Conservation (phyloP, 2,888 invertebrate genomes). For the Pheosia tremula region DNA sequence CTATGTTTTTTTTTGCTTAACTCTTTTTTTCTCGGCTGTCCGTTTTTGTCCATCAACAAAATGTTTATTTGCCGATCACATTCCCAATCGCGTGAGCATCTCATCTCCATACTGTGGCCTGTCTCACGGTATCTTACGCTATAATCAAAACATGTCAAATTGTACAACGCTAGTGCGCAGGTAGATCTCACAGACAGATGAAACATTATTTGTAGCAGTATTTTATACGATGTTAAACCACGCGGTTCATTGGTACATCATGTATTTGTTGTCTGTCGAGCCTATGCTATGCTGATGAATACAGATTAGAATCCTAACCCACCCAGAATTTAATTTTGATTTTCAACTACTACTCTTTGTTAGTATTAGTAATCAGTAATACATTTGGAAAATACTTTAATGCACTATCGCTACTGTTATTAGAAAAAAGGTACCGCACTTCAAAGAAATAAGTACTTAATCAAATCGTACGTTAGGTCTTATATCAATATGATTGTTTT, state of each 20-base stretch:
- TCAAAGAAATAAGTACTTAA: conserved; percentile 52
- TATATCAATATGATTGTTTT: conserved; percentile 67
- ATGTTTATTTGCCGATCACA: conserved; percentile 5
- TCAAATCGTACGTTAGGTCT: conserved; percentile 57
- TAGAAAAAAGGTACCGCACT: conserved; percentile 41
- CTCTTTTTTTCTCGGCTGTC: not conserved
- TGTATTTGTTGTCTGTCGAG: not conserved
- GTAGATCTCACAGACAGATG: conserved; percentile 8
- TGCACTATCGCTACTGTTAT: conserved; percentile 28
- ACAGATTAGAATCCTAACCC: not conserved
- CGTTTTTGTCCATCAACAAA: conserved; percentile 4
- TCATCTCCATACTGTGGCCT: conserved; percentile 32
- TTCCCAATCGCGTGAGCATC: conserved; percentile 21
- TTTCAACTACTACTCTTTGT: too few species aligned
- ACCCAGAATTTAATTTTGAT: too few species aligned
- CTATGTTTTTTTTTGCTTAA: not conserved
- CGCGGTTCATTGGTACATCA: not conserved
- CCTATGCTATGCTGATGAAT: not conserved
- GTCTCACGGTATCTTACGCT: conserved; percentile 36
- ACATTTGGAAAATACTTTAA: conserved; percentile 6
- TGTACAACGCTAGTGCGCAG: conserved; percentile 21
- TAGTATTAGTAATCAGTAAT: too few species aligned
- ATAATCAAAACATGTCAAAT: conserved; percentile 46
- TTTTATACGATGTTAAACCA: conserved; percentile 2
- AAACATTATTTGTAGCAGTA: conserved; percentile 5